phyloP scores from a whole-genome alignment of 2,888 invertebrate genomes.

The Drosophila meridionalis region DNA sequence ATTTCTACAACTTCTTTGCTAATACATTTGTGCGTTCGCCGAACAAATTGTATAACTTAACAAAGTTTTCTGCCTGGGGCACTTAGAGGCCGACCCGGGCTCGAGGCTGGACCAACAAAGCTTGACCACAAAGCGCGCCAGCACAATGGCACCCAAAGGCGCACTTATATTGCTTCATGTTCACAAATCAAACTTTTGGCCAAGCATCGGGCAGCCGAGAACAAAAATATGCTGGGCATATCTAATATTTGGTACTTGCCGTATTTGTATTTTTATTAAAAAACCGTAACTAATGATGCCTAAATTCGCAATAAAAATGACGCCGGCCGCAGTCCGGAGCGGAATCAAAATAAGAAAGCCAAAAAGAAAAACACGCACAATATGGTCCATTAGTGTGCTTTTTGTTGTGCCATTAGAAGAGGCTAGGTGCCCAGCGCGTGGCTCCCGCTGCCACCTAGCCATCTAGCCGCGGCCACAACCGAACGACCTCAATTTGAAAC shows the following conservation, averaged over 20 bases:
- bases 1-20: constrained; percentile 61
- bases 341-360: constrained; percentile 5
- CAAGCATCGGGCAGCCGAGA: neutral
- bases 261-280: constrained; percentile 76
- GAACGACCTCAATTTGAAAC: constrained; percentile 73
- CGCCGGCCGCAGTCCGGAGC: constrained; percentile 35
- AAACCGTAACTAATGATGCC: constrained; percentile 81
- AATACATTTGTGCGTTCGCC: constrained; percentile 72
- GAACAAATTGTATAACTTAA: constrained; percentile 61
- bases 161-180: constrained; percentile 72
- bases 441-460: neutral
- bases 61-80: constrained; percentile 63
- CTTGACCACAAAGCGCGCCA: constrained; percentile 68
- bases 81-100: constrained; percentile 41
- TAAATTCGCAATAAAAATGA: constrained; percentile 81
- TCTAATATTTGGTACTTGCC: constrained; percentile 59
- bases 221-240: constrained; percentile 22
- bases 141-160: constrained; percentile 77
- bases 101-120: constrained; percentile 53
- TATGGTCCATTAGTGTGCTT: constrained; percentile 80
- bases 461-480: constrained; percentile 7
- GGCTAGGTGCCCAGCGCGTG: constrained; percentile 34
- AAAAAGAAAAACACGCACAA: constrained; percentile 62
- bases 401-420: constrained; percentile 70
- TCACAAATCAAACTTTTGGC: constrained; percentile 75